phyloP scores from a whole-genome alignment of 2,888 invertebrate species.

The Noctua janthe region DNA sequence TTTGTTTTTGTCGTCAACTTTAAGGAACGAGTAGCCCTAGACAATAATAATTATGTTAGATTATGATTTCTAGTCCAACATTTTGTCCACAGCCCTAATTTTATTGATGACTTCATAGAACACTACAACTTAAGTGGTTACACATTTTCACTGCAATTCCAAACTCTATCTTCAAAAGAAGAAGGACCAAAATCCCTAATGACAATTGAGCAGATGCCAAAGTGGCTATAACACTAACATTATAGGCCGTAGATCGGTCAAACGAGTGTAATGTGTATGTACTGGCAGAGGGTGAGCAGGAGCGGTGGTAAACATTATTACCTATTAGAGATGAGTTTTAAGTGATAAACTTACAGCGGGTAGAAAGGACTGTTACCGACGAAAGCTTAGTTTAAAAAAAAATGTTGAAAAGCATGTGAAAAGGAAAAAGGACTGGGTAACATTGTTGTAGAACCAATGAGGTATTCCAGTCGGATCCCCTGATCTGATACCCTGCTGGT shows the following conservation, averaged over 20 bases:
- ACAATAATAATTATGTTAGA: background rate
- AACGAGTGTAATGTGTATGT: slow-evolving; percentile 63
- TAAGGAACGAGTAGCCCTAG: too few species aligned
- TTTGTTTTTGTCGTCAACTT: background rate
- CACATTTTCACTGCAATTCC: background rate
- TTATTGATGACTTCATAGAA: slow-evolving; percentile 33
- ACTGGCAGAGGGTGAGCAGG: slow-evolving; percentile 48
- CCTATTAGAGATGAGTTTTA: slow-evolving; percentile 53
- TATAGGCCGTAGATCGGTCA: slow-evolving; percentile 64
- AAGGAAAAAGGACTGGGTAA: too few species aligned
- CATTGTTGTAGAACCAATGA: too few species aligned
- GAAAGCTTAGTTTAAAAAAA: background rate
- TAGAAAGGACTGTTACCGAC: background rate
- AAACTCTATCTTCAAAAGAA: background rate
- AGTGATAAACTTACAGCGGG: slow-evolving; percentile 28
- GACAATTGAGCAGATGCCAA: slow-evolving; percentile 35
- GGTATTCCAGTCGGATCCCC: too few species aligned
- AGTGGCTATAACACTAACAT: slow-evolving; percentile 55
- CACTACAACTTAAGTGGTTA: slow-evolving; percentile 24
- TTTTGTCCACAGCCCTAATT: background rate
- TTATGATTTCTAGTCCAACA: background rate
- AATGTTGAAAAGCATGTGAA: too few species aligned
- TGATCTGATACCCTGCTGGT: too few species aligned
- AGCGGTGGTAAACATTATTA: slow-evolving; percentile 59
- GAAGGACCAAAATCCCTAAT: slow-evolving; percentile 39